Percentiles rank a stretch among this genome's conserved stretches.
phyloP scores from a whole-genome alignment of 2,797 vertebrate species.

The Tamandua tetradactyla region DNA sequence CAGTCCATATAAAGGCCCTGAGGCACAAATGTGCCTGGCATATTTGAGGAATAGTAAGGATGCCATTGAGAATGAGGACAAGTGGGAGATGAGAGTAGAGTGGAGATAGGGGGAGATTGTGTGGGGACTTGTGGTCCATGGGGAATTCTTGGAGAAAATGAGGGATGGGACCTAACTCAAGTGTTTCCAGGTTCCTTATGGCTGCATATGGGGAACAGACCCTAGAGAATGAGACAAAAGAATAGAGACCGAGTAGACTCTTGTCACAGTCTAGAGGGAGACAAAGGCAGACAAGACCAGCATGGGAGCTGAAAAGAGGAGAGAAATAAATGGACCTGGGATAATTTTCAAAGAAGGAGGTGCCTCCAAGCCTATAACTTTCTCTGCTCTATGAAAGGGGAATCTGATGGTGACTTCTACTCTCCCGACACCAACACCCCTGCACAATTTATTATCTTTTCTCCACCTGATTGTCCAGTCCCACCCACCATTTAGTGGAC shows the following conservation, averaged over 20 bases:
- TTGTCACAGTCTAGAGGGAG: neutral
- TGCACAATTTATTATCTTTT: neutral
- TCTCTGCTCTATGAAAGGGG: neutral
- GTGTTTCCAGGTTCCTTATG: neutral
- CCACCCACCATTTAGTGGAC: neutral
- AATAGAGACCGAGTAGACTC: neutral
- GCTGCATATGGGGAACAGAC: too few relatives aligned
- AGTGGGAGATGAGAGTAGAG: neutral
- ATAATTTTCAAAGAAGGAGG: neutral
- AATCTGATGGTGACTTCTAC: neutral
- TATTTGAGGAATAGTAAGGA: neutral
- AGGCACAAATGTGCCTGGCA: neutral
- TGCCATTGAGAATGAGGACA: neutral
- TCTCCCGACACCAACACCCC: neutral
- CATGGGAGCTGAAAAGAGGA: neutral
- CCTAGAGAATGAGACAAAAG: too few relatives aligned
- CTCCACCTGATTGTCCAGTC: neutral
- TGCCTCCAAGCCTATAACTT: neutral
- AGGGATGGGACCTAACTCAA: too few relatives aligned
- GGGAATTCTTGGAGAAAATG: neutral
- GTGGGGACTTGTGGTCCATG: rapidly evolving
- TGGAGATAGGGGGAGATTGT: neutral
- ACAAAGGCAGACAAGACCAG: neutral
- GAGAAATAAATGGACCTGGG: neutral
- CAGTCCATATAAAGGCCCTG: neutral